These are phyloP conservation scores for Mnemiopsis leidyi DNA, from an alignment of 37 sponge, comb jelly and placozoan genomes.

Conservation along the genomic window DNA sequence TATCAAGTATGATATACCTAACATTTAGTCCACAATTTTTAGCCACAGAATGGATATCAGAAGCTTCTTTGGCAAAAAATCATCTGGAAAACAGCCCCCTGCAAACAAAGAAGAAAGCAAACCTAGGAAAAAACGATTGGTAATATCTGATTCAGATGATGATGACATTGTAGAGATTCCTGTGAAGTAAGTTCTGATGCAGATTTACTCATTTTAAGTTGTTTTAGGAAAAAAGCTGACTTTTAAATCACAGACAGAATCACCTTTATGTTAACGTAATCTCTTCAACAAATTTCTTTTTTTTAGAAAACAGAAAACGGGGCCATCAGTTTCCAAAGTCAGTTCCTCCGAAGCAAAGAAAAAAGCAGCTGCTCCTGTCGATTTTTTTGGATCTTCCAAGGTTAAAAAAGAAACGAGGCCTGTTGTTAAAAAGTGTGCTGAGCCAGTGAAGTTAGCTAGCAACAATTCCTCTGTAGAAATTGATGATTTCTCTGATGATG, in stretches of 20 bases:
- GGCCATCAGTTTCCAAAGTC: background rate
- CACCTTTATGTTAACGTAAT: too few relatives aligned
- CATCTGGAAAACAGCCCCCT: background rate
- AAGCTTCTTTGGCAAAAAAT: conserved; percentile 11
- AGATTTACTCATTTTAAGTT: background rate
- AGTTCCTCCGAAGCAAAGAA: background rate
- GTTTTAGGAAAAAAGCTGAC: background rate
- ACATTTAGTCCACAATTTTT: too few relatives aligned
- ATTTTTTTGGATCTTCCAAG: conserved; percentile 4
- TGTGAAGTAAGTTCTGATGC: background rate
- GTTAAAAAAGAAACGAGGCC: conserved; percentile 14
- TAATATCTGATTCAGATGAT: conserved; percentile 60
- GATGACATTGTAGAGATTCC: conserved; percentile 61
- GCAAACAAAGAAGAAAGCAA: background rate
- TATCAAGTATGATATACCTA: too few relatives aligned
- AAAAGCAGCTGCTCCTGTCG: conserved; percentile 13
- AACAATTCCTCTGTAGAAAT: background rate
- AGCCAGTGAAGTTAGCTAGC: background rate
- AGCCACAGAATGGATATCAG: conserved; percentile 34
- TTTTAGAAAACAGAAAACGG: conserved; percentile 13
- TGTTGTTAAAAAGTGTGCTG: background rate
- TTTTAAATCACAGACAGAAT: too few relatives aligned
- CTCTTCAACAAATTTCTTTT: too few relatives aligned
- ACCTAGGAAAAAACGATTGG: conserved; percentile 19
- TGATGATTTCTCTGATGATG: conserved; percentile 45